These are phyloP conservation scores for Noctua pronuba DNA, from an alignment of 2,888 invertebrate species.

Conservation along the genomic window DNA sequence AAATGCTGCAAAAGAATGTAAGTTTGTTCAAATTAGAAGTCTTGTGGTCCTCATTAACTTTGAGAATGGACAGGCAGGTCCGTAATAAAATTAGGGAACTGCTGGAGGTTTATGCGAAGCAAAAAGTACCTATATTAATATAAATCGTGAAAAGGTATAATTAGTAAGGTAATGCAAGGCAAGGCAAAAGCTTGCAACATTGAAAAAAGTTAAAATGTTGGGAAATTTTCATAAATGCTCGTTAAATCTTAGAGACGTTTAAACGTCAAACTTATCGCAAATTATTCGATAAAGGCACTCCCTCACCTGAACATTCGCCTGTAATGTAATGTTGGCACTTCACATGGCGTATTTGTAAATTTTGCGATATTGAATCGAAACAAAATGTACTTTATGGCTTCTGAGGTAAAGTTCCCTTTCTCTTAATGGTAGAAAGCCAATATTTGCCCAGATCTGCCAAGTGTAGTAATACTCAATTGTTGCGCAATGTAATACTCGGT, in stretches of 20 bases:
- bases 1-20: constrained; percentile 90
- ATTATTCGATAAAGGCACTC: not conserved
- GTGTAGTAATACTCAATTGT: too few species aligned
- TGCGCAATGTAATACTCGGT: not conserved
- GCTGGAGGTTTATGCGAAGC: not conserved
- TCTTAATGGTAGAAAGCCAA: too few species aligned
- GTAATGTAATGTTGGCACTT: too few species aligned
- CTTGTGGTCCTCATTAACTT: not conserved
- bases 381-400: too few species aligned
- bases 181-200: not conserved
- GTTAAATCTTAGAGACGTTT: not conserved
- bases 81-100: not conserved
- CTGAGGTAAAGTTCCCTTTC: too few species aligned
- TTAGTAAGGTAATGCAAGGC: not conserved
- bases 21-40: constrained; percentile 58
- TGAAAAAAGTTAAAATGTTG: too few species aligned
- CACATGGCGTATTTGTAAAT: too few species aligned
- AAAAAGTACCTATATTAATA: not conserved
- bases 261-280: not conserved
- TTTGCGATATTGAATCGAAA: too few species aligned
- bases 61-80: not conserved
- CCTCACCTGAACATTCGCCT: not conserved
- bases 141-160: not conserved
- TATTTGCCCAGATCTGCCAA: too few species aligned
- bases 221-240: not conserved